phyloP scores from a whole-genome alignment of 2,797 vertebrate genomes.

The Leucoraja ocellata region DNA sequence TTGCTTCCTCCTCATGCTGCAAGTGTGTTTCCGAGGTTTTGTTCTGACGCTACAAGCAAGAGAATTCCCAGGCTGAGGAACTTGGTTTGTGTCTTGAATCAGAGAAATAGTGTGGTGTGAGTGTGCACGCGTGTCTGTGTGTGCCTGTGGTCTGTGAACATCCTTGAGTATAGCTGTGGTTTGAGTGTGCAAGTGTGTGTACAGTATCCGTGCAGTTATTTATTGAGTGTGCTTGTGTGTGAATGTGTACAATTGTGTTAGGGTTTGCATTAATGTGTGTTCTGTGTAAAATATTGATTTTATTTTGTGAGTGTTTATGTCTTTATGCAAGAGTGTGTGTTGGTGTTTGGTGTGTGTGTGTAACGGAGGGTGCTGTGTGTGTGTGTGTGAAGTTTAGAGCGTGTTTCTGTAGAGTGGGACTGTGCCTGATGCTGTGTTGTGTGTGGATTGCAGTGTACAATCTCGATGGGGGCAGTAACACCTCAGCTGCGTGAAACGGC shows the following conservation, averaged over 20 bases:
- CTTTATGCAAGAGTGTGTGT: background rate
- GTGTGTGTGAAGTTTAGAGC: background rate
- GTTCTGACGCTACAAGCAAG: slow-evolving; percentile 40
- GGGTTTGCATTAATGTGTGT: background rate
- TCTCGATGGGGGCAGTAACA: background rate
- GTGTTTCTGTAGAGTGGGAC: background rate
- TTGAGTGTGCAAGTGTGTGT: slow-evolving; percentile 38
- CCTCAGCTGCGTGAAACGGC: background rate
- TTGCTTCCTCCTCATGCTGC: background rate
- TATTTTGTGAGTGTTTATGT: too few species aligned
- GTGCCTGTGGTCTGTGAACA: background rate
- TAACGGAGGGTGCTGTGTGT: background rate
- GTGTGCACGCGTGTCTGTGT: background rate
- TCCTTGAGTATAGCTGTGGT: too few species aligned
- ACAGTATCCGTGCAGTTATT: background rate
- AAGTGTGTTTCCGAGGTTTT: slow-evolving; percentile 38
- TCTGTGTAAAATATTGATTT: too few species aligned
- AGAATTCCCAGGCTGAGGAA: background rate
- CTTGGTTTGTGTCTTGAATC: background rate
- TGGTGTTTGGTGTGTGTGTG: background rate
- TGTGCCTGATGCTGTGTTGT: background rate
- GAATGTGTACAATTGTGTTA: background rate
- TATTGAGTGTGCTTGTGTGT: slow-evolving; percentile 41
- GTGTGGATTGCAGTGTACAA: background rate
- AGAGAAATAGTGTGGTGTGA: background rate